Conservation (phyloP, 2,113 vertebrate genomes). For the Amblyornis subalaris region DNA sequence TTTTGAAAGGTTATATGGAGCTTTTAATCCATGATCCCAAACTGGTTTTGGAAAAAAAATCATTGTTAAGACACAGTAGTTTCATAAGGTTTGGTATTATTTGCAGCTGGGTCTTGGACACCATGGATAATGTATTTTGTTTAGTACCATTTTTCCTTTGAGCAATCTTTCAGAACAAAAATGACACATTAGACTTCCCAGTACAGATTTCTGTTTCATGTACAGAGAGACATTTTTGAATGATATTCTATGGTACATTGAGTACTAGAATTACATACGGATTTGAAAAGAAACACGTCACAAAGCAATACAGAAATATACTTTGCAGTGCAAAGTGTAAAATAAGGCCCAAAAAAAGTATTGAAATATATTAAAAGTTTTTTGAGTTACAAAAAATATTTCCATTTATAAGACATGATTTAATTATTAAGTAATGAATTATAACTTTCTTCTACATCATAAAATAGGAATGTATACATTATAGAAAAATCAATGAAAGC, state of each 20-base stretch:
- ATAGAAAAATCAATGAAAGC: not conserved
- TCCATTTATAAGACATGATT: fast-evolving
- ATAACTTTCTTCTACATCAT: not conserved
- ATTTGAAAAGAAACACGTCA: not conserved
- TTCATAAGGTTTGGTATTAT: not conserved
- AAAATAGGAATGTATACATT: not conserved
- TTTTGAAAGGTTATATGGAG: not conserved
- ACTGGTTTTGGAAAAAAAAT: not conserved
- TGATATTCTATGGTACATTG: not conserved
- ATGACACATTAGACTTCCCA: not conserved
- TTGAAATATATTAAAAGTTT: not conserved
- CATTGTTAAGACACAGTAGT: not conserved
- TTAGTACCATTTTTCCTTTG: not conserved
- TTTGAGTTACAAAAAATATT: not conserved
- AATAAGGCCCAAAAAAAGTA: not conserved
- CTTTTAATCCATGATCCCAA: not conserved
- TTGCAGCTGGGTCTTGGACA: not conserved
- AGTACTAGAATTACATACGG: not conserved
- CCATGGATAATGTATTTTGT: not conserved
- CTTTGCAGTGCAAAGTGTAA: not conserved
- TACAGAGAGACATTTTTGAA: not conserved
- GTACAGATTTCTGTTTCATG: not conserved
- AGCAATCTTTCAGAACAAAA: not conserved
- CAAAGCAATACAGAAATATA: not conserved
- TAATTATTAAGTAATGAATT: not conserved